phyloP scores from a whole-genome alignment of 1,140 invertebrate species.

The Drosophila ercepeae region DNA sequence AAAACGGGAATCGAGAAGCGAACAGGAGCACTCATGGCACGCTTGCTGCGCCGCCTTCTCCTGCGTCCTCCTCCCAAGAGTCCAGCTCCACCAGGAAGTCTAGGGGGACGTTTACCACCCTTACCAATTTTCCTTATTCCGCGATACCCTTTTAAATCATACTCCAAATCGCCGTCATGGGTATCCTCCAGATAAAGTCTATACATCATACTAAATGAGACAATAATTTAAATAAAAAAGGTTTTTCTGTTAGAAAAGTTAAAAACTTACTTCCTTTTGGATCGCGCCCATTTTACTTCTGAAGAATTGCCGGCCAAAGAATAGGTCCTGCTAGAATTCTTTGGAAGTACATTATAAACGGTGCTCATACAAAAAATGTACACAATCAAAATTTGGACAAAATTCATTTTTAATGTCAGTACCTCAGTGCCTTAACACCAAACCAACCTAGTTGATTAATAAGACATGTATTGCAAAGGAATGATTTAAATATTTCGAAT shows the following conservation, averaged over 20 bases:
- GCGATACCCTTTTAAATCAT: background rate
- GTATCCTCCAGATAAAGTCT: background rate
- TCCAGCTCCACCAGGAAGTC: background rate
- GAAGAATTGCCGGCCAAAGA: background rate
- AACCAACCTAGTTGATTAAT: too few relatives aligned
- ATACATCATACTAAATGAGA: background rate
- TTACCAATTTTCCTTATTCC: background rate
- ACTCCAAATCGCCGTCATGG: background rate
- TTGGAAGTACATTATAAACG: background rate
- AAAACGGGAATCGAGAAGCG: background rate
- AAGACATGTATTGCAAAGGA: too few relatives aligned
- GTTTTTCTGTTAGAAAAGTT: background rate
- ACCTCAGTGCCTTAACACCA: too few relatives aligned
- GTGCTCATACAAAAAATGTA: background rate
- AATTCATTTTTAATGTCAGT: background rate
- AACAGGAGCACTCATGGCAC: background rate
- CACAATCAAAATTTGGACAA: constrained; percentile 1
- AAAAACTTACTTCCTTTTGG: background rate
- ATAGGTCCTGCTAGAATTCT: background rate
- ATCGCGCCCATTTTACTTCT: background rate
- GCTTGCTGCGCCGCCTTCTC: background rate
- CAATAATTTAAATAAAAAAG: background rate
- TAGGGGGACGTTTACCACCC: background rate
- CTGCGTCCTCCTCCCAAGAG: background rate
- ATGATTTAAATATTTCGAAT: background rate